phyloP scores from a whole-genome alignment of 2,888 invertebrate genomes.

The Heliconius aoede region DNA sequence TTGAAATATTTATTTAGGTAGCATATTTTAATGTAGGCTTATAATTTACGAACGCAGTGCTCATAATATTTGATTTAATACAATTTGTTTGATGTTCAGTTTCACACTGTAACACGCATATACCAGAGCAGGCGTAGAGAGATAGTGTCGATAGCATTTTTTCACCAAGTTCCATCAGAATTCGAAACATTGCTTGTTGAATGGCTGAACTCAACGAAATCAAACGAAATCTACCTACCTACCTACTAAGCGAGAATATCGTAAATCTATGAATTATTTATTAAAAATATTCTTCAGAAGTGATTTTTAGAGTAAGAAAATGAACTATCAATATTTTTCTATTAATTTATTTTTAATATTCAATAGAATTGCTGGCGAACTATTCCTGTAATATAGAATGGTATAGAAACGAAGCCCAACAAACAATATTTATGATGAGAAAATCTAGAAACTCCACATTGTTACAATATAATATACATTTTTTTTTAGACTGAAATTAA shows the following conservation, averaged over 20 bases:
- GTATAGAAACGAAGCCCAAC: neutral
- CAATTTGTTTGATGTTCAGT: too few relatives aligned
- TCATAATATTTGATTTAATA: neutral
- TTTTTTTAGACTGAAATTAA: conserved; percentile 21
- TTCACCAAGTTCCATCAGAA: too few relatives aligned
- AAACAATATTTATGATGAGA: conserved; percentile 14
- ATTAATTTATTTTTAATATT: neutral
- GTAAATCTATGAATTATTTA: neutral
- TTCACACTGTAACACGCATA: neutral
- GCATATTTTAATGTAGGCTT: neutral
- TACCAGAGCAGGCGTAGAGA: neutral
- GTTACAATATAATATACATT: conserved; percentile 15
- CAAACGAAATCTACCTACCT: too few relatives aligned
- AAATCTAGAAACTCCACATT: conserved; percentile 1
- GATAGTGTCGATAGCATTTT: too few relatives aligned
- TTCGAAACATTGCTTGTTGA: too few relatives aligned
- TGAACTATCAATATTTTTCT: neutral
- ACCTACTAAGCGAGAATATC: too few relatives aligned
- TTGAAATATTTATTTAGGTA: neutral
- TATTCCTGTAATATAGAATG: neutral
- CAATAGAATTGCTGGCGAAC: neutral
- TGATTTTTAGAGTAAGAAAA: neutral
- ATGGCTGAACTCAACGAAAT: too few relatives aligned
- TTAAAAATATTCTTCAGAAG: neutral
- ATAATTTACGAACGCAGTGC: neutral